Evolutionary conservation across 2,797 vertebrate genomes (phyloP).

Genomic region (Sebastes nivosus): DNA sequence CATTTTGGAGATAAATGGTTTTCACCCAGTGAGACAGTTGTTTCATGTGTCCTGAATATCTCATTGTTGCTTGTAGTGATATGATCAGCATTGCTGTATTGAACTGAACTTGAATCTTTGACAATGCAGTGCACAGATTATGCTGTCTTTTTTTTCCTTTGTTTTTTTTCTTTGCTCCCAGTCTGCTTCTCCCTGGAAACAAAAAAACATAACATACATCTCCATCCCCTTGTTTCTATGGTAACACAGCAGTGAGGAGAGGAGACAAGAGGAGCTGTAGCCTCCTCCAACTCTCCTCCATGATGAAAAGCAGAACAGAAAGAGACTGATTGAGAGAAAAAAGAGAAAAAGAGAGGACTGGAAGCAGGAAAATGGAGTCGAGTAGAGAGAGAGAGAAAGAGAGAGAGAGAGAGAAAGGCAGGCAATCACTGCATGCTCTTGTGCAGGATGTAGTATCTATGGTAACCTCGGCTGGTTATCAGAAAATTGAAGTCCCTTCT

Average conservation of each 20-base stretch:
- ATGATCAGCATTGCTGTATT: not conserved
- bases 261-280: constrained; percentile 48
- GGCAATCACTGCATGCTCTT: constrained; percentile 81
- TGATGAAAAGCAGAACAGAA: constrained; percentile 58
- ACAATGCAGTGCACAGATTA: not conserved
- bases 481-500: constrained; percentile 64
- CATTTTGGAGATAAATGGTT: not conserved
- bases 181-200: constrained; percentile 71
- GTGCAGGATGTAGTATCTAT: constrained; percentile 89
- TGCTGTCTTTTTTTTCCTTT: not conserved
- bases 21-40: not conserved
- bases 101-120: not conserved
- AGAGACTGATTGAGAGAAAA: constrained; percentile 33
- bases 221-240: constrained; percentile 83
- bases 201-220: constrained; percentile 65
- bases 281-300: constrained; percentile 66
- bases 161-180: constrained; percentile 1
- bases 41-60: not conserved
- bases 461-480: constrained; percentile 78
- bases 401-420: constrained; percentile 43
- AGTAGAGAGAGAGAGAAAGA: not conserved
- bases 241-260: constrained; percentile 73
- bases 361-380: not conserved
- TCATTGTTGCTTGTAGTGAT: not conserved
- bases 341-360: not conserved